phyloP scores from a whole-genome alignment of 2,888 invertebrate genomes.

The Mechanitis mazaeus region DNA sequence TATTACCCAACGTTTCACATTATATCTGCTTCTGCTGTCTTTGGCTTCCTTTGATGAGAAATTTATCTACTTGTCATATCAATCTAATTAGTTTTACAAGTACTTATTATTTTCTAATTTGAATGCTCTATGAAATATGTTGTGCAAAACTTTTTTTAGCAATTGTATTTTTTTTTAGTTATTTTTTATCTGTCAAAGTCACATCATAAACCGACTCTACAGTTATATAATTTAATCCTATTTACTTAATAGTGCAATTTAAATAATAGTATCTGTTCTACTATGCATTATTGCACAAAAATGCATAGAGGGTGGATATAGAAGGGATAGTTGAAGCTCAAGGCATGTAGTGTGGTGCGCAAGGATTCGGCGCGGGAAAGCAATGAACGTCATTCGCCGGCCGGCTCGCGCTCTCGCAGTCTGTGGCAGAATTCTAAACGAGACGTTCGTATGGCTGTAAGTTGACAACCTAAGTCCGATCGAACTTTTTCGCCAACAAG shows the following conservation, averaged over 20 bases:
- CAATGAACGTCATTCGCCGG: constrained; percentile 43
- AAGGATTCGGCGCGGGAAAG: constrained; percentile 59
- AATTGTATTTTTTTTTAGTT: not conserved
- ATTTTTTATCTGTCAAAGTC: no score
- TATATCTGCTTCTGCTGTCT: constrained; percentile 64
- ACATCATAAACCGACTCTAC: no score
- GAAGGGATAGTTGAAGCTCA: constrained; percentile 34
- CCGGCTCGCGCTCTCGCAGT: constrained; percentile 57
- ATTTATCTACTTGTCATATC: constrained; percentile 35
- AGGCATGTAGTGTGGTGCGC: constrained; percentile 61
- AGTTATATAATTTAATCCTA: no score
- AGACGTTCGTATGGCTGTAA: constrained; percentile 44
- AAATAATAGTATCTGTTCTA: not conserved
- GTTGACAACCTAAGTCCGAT: constrained; percentile 31
- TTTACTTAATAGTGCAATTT: not conserved
- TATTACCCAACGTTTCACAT: constrained; percentile 72
- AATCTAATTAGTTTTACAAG: constrained; percentile 14
- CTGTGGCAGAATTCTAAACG: constrained; percentile 41
- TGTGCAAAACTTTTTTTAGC: not conserved
- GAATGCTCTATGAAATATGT: not conserved
- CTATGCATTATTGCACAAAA: constrained; percentile 19
- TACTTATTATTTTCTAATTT: constrained; percentile 15
- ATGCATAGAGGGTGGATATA: constrained; percentile 40
- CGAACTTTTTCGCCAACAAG: constrained; percentile 64
- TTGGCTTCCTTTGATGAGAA: constrained; percentile 63